Base-by-base conservation (phyloP, 2,113 vertebrate genomes). In the Lycaon pictus region DNA sequence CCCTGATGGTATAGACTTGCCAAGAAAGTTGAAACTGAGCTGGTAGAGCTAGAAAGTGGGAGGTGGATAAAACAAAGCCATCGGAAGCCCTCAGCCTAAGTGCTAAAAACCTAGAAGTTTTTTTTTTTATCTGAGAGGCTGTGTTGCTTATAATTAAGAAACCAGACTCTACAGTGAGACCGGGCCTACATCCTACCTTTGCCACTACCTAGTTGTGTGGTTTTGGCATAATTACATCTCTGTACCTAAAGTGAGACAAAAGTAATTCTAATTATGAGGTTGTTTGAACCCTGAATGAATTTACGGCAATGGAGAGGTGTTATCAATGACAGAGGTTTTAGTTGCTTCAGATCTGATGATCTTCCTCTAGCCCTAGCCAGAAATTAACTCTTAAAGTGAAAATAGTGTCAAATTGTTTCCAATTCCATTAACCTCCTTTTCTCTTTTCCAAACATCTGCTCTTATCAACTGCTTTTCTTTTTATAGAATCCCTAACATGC, bases 1-100 rank as follows among this genome's bases (percentile, higher is more conserved):
- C 17, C 7, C 8, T 19, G 29, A 3, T 5, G 7, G 22, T 4
- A 4, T 3, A 72, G 53, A 67, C 17, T 16, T 43, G 17, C 16
- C 15, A 81, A 11, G 27, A 51, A 29, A 77, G 23, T 37, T 55
- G 19, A 37, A 20, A 32, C 43, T 27, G 43, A 77, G 43, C 17
- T 89, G 43, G 23, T 19, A 35, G 29, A 72, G 17, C 2, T 74
- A 81, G 65, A 43, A 88, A 29, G 8, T 62, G 5, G 69, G 37
- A 88, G 7, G 53, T 32, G 19, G 48, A 23, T 56, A 29, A 95
- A 69, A 11, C 3, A n/a, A 79, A 92, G 10, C 22, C 58, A 25
- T 1, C 10, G 22, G n/a, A 51, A 22, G 0, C 11, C 65, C 10
- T 15, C 2, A 56, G 10, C 10, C 9, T 69, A 32, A 6, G 17